Conservation (phyloP, 2,888 invertebrate species). For the Celastrina argiolus region DNA sequence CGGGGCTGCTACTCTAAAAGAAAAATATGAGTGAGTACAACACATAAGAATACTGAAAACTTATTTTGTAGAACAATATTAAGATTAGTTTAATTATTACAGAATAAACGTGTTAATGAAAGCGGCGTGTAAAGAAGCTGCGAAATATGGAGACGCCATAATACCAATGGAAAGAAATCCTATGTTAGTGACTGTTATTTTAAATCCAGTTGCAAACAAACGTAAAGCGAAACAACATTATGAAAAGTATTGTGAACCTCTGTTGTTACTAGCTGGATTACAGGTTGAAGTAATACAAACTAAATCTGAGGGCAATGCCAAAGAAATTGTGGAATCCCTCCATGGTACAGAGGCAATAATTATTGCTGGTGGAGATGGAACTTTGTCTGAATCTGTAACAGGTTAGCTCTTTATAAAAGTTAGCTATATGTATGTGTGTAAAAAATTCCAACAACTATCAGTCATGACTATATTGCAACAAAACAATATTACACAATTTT, state of each 20-base stretch:
- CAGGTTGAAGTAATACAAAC: conserved; percentile 79
- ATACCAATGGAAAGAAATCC: conserved; percentile 79
- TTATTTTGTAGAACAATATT: neutral
- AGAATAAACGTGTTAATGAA: conserved; percentile 89
- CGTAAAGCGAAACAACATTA: conserved; percentile 83
- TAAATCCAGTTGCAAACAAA: conserved; percentile 94
- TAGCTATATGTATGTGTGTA: neutral
- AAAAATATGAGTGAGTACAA: conserved; percentile 84
- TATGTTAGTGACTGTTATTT: conserved; percentile 88
- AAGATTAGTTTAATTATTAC: conserved; percentile 21
- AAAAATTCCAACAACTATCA: neutral
- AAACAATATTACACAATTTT: too few species aligned
- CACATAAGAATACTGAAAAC: neutral
- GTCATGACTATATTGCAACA: neutral
- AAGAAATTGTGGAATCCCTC: conserved; percentile 86
- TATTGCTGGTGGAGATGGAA: conserved; percentile 97
- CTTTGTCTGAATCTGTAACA: conserved; percentile 91
- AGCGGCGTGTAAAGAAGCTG: conserved; percentile 87
- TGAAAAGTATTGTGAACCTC: conserved; percentile 94
- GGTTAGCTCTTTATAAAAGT: conserved; percentile 45
- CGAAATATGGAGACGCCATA: conserved; percentile 82
- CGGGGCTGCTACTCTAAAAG: conserved; percentile 82
- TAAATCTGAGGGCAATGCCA: conserved; percentile 92
- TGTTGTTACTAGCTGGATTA: conserved; percentile 93
- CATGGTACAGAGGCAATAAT: conserved; percentile 89